Evolutionary conservation across 2,797 vertebrate species (phyloP).

Genomic region (Helicolenus hilgendorfi): DNA sequence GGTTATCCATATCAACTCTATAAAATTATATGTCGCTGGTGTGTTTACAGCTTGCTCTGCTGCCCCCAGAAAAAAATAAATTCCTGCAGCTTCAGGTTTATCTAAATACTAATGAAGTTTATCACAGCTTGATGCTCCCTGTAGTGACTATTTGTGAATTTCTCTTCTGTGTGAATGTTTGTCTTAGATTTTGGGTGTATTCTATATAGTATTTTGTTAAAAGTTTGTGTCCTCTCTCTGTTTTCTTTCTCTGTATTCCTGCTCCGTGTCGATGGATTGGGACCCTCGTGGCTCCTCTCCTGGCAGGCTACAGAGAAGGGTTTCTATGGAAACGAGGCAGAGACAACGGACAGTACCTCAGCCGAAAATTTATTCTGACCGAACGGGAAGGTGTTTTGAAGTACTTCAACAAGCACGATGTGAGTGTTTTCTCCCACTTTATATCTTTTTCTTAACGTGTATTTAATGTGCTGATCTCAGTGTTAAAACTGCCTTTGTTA

Average conservation of each 20-base stretch:
- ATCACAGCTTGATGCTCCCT: neutral
- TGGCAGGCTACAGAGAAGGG: conserved; percentile 96
- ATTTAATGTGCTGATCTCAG: neutral
- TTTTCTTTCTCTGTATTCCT: neutral
- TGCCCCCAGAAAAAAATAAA: neutral
- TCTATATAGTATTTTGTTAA: neutral
- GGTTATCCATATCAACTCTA: neutral
- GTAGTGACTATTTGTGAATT: neutral
- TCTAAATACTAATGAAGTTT: neutral
- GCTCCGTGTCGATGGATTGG: neutral
- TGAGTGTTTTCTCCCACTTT: conserved; percentile 77
- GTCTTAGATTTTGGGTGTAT: neutral
- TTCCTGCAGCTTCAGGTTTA: neutral
- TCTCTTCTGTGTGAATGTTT: neutral
- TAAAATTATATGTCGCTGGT: neutral
- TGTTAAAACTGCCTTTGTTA: neutral
- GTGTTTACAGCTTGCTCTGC: neutral
- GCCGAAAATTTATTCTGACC: conserved; percentile 96
- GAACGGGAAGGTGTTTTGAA: conserved; percentile 96
- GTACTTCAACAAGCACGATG: conserved; percentile 97
- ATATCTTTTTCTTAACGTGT: neutral
- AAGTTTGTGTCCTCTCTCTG: neutral
- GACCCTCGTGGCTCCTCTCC: conserved; percentile 28
- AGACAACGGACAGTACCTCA: conserved; percentile 97
- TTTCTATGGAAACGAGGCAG: conserved; percentile 97